Conservation (phyloP, 1,140 invertebrate genomes). For the Caenorhabditis brenneri region DNA sequence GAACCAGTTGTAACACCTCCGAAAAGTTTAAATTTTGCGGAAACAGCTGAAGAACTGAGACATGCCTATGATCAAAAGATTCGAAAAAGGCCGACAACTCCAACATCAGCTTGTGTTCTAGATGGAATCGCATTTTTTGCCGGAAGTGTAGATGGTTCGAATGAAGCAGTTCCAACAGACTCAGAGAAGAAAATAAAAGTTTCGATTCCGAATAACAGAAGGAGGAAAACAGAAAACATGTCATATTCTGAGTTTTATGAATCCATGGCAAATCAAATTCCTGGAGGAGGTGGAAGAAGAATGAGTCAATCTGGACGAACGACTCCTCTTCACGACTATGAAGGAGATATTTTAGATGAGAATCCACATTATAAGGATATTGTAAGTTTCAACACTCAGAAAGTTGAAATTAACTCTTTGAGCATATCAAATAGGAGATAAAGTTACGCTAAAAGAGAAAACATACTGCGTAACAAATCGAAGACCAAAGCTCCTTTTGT, state of each 20-base stretch:
- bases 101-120: constrained; percentile 61
- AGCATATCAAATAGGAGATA: too few species aligned
- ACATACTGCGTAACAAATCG: too few species aligned
- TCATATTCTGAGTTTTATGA: constrained; percentile 61
- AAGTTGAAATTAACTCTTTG: not conserved
- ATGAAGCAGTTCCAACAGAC: constrained; percentile 48
- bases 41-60: not conserved
- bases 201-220: constrained; percentile 53
- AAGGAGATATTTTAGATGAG: constrained; percentile 63
- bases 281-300: constrained; percentile 47
- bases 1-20: constrained; percentile 41
- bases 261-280: constrained; percentile 53
- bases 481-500: too few species aligned
- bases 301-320: constrained; percentile 40
- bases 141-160: not conserved
- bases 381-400: not conserved
- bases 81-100: constrained; percentile 60
- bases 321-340: constrained; percentile 55
- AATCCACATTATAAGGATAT: constrained; percentile 65
- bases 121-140: constrained; percentile 56
- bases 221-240: constrained; percentile 60
- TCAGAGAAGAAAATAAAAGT: constrained; percentile 59
- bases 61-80: constrained; percentile 29
- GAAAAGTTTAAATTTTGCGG: constrained; percentile 38
- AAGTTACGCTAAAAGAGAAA: too few species aligned